Percentiles rank a stretch among this genome's conserved stretches.
phyloP scores from a whole-genome alignment of 2,113 vertebrate genomes.

The Orthochromis indermauri region DNA sequence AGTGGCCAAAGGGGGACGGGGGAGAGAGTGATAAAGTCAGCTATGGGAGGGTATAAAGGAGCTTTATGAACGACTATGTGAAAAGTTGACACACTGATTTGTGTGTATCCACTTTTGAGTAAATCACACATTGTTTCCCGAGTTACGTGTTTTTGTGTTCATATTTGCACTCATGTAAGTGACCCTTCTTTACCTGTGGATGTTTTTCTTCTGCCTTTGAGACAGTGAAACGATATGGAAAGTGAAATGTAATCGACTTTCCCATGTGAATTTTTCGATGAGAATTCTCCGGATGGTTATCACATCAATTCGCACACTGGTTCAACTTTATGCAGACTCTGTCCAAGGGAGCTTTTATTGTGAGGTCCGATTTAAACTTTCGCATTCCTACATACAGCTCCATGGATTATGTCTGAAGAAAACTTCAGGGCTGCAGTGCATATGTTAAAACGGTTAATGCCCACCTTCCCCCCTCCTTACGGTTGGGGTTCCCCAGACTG shows the following conservation, averaged over 20 bases:
- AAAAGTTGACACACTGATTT: neutral
- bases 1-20: neutral
- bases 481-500: conserved; percentile 4
- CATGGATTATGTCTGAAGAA: neutral
- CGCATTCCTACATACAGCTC: neutral
- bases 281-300: neutral
- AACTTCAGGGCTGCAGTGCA: neutral
- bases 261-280: neutral
- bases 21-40: neutral
- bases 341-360: neutral
- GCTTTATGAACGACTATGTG: neutral
- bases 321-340: neutral
- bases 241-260: neutral
- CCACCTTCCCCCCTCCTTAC: neutral
- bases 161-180: neutral
- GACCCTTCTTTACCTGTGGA: neutral
- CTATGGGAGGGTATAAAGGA: neutral
- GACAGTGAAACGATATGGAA: neutral
- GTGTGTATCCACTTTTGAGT: neutral
- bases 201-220: neutral
- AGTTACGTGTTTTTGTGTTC: neutral
- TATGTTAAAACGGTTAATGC: neutral
- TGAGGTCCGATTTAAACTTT: neutral
- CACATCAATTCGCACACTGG: neutral
- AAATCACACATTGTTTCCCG: neutral